phyloP scores from a whole-genome alignment of 2,888 invertebrate genomes.

The Nudaria mundana region DNA sequence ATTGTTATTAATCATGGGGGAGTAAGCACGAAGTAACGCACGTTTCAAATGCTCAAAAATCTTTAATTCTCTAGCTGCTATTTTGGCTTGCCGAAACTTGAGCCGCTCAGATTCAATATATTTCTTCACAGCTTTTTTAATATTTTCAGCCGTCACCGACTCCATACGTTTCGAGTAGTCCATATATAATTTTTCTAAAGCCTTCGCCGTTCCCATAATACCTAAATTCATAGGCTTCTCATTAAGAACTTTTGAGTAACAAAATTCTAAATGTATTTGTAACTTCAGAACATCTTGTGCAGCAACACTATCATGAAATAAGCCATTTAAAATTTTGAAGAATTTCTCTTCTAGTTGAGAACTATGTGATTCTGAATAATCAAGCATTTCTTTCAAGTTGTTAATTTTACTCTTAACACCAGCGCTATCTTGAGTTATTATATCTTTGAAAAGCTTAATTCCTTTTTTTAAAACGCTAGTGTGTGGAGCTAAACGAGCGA shows the following conservation, averaged over 20 bases:
- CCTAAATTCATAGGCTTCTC: slow-evolving; percentile 81
- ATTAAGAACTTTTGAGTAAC: slow-evolving; percentile 81
- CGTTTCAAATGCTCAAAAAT: slow-evolving; percentile 71
- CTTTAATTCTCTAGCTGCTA: slow-evolving; percentile 80
- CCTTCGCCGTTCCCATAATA: slow-evolving; percentile 78
- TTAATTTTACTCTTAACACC: slow-evolving; percentile 45
- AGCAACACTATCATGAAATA: slow-evolving; percentile 80
- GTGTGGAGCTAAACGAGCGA: slow-evolving; percentile 79
- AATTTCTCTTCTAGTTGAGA: slow-evolving; percentile 76
- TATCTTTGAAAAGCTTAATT: slow-evolving; percentile 65
- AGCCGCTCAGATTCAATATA: slow-evolving; percentile 73
- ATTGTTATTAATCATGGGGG: slow-evolving; percentile 36
- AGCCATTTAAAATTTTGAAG: slow-evolving; percentile 74
- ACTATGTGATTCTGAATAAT: slow-evolving; percentile 75
- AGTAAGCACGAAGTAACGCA: slow-evolving; percentile 63
- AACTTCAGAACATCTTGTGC: slow-evolving; percentile 80
- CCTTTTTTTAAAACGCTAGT: slow-evolving; percentile 69
- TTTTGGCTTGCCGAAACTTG: slow-evolving; percentile 74
- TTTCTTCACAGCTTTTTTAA: slow-evolving; percentile 73
- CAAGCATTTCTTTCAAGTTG: slow-evolving; percentile 45
- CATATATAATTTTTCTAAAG: slow-evolving; percentile 81
- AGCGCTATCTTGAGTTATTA: slow-evolving; percentile 53
- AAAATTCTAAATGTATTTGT: slow-evolving; percentile 82
- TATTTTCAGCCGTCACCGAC: slow-evolving; percentile 73
- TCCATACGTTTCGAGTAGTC: slow-evolving; percentile 77